A percentile compares a stretch with the other conserved stretches of the same genome.
Conservation (phyloP, 2,113 vertebrate species). For the Perca flavescens region DNA sequence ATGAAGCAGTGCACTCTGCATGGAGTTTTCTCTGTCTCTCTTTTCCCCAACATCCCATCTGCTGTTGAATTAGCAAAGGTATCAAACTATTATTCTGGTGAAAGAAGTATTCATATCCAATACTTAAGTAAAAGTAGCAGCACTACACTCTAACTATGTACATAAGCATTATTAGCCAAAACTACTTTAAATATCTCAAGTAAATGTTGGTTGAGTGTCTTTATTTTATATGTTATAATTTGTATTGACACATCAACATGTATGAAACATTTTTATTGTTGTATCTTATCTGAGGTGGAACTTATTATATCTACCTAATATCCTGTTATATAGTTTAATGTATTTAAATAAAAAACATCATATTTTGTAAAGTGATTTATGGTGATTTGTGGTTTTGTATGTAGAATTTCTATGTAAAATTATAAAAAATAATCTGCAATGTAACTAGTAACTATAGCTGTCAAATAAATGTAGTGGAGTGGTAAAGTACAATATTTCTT, state of each 20-base stretch:
- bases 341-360: too few relatives aligned
- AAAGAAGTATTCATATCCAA: background rate
- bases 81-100: conserved; percentile 16
- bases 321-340: too few relatives aligned
- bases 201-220: background rate
- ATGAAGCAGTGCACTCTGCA: conserved; percentile 89
- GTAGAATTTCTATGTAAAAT: background rate
- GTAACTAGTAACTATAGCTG: background rate
- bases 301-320: too few relatives aligned
- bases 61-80: conserved; percentile 92
- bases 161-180: background rate
- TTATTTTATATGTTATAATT: background rate
- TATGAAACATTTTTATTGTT: background rate
- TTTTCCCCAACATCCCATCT: conserved; percentile 88
- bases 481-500: background rate
- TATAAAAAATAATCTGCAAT: background rate
- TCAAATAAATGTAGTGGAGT: background rate
- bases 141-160: background rate
- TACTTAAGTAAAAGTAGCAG: background rate
- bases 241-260: too few relatives aligned
- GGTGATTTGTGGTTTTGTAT: background rate
- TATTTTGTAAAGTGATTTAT: background rate
- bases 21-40: conserved; percentile 86
- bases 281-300: too few relatives aligned
- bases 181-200: background rate